Conservation (phyloP, 2,888 invertebrate species). For the Acheta domesticus region DNA sequence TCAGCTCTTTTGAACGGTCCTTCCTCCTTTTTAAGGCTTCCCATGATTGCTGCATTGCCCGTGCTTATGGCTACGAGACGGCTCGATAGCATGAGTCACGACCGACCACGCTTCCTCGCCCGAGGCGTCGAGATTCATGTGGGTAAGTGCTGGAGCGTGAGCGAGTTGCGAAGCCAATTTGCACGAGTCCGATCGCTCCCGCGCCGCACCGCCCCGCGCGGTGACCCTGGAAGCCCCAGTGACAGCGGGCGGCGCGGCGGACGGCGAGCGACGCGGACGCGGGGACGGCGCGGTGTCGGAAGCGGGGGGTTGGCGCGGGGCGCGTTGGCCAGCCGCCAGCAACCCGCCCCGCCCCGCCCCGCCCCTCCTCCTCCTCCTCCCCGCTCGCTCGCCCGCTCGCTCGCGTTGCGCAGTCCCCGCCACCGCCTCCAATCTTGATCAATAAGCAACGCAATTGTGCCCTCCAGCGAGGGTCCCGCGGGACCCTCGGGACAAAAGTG, state of each 20-base stretch:
- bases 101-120: no score
- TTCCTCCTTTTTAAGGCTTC: no score
- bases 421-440: background rate
- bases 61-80: no score
- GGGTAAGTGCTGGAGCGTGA: no score
- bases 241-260: background rate
- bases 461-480: background rate
- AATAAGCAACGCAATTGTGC: conserved; percentile 8
- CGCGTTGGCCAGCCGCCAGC: conserved; percentile 4
- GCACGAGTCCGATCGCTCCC: no score
- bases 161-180: no score
- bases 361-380: background rate
- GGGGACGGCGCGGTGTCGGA: background rate
- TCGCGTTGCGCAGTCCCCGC: background rate
- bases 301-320: background rate
- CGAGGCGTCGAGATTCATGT: no score
- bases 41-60: no score
- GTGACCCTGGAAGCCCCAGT: background rate
- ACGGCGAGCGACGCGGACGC: background rate
- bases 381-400: background rate
- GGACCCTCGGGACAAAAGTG: background rate
- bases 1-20: no score
- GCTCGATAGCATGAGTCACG: no score
- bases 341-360: background rate
- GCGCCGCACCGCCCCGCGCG: no score